A percentile compares a stretch with the other conserved stretches of the same genome.
These are phyloP conservation scores for Actenoides lindsayi DNA, from an alignment of 2,113 vertebrate species.

Conservation along the genomic window DNA sequence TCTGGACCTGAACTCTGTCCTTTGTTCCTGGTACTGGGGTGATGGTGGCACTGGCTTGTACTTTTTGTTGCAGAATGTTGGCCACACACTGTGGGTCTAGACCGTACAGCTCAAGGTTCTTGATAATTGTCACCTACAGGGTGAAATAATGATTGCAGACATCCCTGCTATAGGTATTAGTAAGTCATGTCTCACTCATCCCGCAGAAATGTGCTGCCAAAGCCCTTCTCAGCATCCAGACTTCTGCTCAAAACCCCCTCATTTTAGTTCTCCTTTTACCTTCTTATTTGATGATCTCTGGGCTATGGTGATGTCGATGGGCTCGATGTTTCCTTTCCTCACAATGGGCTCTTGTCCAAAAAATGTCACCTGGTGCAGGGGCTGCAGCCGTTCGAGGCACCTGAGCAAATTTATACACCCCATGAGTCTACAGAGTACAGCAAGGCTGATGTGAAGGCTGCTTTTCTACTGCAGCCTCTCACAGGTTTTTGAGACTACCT, in stretches of 20 bases:
- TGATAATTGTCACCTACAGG: conserved; percentile 89
- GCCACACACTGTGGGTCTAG: conserved; percentile 87
- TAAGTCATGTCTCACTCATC: not conserved
- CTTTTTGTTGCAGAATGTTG: conserved; percentile 83
- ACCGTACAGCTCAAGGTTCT: conserved; percentile 92
- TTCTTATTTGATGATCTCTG: conserved; percentile 94
- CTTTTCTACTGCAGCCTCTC: not conserved
- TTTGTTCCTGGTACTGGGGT: conserved; percentile 83
- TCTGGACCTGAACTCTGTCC: conserved; percentile 89
- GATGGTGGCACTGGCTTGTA: conserved; percentile 91
- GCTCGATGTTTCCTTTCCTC: conserved; percentile 88
- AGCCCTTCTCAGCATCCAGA: not conserved
- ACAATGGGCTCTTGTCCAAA: conserved; percentile 82
- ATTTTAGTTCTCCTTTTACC: conserved; percentile 69
- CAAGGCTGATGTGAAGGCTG: not conserved
- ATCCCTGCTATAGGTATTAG: not conserved
- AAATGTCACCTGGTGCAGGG: conserved; percentile 87
- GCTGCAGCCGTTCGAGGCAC: conserved; percentile 86
- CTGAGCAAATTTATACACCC: conserved; percentile 59
- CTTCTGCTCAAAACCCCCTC: not conserved
- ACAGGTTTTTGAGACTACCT: not conserved
- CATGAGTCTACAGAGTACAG: not conserved
- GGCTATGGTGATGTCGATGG: conserved; percentile 86
- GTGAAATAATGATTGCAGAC: not conserved
- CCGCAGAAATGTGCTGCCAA: not conserved